Base-by-base conservation (phyloP, 2,113 vertebrate genomes). In the Entomyzon cyanotis region DNA sequence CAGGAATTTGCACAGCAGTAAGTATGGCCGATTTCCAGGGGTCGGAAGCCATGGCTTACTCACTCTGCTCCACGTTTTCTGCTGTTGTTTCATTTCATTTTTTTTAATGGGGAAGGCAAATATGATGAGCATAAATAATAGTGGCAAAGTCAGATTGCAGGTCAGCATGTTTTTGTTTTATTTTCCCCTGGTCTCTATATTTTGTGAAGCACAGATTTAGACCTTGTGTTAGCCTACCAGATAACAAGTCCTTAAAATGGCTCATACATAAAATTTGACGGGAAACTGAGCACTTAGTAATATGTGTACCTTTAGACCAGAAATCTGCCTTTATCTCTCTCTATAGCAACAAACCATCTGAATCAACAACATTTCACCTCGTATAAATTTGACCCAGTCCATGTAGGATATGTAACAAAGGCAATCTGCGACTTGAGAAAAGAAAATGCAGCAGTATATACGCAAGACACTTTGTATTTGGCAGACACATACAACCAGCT, bases 1-100 rank as follows among this genome's bases (percentile, higher is more conserved):
- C 88, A 96, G 95, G 92, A 96, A 96, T 93, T 83, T 92, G 94
- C 95, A 93, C 92, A 96, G 94, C 93, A 94, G 93, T 95, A 68
- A 92, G 69, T 60, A 93, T 95, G 94, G 95, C 95, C 0, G 3
- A 60, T 55, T 71, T 95, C 95, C 94, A 96, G 85, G 92, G 87
- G 92, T 96, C 58, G 77, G 95, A 96, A 96, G 90, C 80, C 95
- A 76, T 12, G 80, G 86, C 90, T 96, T 94, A 95, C 77, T 96
- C 42, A 87, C 69, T 94, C 90, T 0, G 3, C 76, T 90, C 64
- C 12, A 56, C 10, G 3, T 75, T 92, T 92, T 92, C 74, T 83
- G 82, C 41, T 95, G 87, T 91, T 5, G 12, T 81, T 84, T 42
- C 46, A 25, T 53, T 83, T 64, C 6, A 0, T 9, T 35, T 31